phyloP scores from a whole-genome alignment of 2,888 invertebrate genomes.

The Ephialtes manifestator region DNA sequence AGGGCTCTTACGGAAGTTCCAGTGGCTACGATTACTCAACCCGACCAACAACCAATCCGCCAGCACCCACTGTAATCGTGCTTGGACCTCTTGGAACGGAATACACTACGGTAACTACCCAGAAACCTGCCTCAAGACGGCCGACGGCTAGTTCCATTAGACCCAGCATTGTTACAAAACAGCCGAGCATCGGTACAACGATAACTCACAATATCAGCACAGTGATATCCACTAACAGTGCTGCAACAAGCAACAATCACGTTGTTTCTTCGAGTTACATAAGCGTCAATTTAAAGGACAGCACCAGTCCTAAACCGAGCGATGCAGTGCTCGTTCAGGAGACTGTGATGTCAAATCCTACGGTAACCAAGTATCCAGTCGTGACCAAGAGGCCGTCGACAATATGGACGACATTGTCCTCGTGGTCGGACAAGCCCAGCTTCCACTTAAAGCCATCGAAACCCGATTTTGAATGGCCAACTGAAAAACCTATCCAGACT shows the following conservation, averaged over 20 bases:
- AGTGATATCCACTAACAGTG: slow-evolving; percentile 79
- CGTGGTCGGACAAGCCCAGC: slow-evolving; percentile 81
- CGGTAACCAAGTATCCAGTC: not conserved
- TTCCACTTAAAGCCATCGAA: slow-evolving; percentile 80
- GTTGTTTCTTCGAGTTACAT: slow-evolving; percentile 83
- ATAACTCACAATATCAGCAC: slow-evolving; percentile 85
- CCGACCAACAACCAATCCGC: slow-evolving; percentile 85
- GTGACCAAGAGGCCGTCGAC: slow-evolving; percentile 76
- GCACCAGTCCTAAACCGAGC: slow-evolving; percentile 64
- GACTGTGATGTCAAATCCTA: slow-evolving; percentile 23
- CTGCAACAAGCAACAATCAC: slow-evolving; percentile 78
- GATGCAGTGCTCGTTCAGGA: not conserved
- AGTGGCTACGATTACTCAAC: slow-evolving; percentile 76
- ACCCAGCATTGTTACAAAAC: slow-evolving; percentile 76
- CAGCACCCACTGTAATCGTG: slow-evolving; percentile 89
- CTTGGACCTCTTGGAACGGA: slow-evolving; percentile 86
- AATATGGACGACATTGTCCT: slow-evolving; percentile 80
- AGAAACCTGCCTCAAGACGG: slow-evolving; percentile 80
- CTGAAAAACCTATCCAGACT: slow-evolving; percentile 66
- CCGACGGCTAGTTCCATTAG: slow-evolving; percentile 68
- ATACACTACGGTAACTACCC: slow-evolving; percentile 81
- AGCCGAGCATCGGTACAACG: slow-evolving; percentile 80
- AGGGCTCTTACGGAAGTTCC: slow-evolving; percentile 76
- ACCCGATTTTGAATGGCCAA: slow-evolving; percentile 64
- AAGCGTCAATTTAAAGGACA: slow-evolving; percentile 83